Evolutionary conservation across 2,113 vertebrate species (phyloP).

Genomic region (Dinomys branickii): DNA sequence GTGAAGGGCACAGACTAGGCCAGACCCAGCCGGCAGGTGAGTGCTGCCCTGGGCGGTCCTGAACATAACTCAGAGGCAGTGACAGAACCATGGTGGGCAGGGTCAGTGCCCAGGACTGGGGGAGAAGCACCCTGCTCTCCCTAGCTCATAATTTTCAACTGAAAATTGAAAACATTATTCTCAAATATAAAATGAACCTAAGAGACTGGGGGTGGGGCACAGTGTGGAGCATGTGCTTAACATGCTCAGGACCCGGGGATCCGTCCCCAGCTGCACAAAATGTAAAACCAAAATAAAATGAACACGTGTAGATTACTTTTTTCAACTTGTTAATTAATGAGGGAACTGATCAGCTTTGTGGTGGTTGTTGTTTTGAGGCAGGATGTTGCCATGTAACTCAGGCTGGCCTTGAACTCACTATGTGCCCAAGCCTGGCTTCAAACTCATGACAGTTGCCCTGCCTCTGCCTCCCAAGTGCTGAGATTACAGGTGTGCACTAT

Average conservation of each 20-base stretch:
- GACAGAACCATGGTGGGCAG: background rate
- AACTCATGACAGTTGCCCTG: background rate
- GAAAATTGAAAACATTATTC: background rate
- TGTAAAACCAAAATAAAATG: background rate
- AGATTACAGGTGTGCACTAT: background rate
- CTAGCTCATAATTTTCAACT: no score
- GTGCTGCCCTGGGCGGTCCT: background rate
- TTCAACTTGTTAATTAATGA: background rate
- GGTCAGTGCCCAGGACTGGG: fast-evolving
- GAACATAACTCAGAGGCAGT: fast-evolving
- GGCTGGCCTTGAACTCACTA: background rate
- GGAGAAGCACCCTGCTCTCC: background rate
- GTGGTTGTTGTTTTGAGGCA: background rate
- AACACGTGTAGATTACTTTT: background rate
- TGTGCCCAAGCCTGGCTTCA: background rate
- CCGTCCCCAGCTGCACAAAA: background rate
- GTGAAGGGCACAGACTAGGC: background rate
- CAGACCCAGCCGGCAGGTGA: background rate
- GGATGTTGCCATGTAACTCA: background rate
- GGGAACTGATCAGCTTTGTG: background rate
- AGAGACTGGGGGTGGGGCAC: background rate
- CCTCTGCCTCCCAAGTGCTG: background rate
- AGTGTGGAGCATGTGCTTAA: no score
- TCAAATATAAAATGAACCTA: background rate
- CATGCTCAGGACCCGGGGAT: background rate